phyloP scores from a whole-genome alignment of 2,113 vertebrate genomes.

The Nesoenas mayeri region DNA sequence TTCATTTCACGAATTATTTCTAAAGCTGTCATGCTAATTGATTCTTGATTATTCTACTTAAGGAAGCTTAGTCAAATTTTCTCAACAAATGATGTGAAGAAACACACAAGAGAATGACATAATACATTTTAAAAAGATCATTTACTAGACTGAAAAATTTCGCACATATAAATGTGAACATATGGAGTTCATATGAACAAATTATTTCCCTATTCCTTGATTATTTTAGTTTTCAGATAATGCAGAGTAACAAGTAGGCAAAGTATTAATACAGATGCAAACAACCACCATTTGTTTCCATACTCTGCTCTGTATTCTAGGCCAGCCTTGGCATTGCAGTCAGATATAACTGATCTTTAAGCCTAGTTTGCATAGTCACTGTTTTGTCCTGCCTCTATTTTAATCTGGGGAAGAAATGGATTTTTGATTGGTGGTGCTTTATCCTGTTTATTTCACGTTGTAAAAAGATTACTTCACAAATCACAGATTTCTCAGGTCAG shows the following conservation, averaged over 20 bases:
- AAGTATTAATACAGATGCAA: background rate
- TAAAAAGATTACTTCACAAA: background rate
- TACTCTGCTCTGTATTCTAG: background rate
- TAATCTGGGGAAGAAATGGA: background rate
- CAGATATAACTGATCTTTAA: background rate
- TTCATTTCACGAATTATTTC: background rate
- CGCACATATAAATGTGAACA: background rate
- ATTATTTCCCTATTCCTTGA: background rate
- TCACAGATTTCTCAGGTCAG: background rate
- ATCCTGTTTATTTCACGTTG: background rate
- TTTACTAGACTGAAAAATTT: background rate
- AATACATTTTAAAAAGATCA: background rate
- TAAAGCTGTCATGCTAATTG: background rate
- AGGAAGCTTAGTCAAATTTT: conserved; percentile 5
- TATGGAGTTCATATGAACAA: background rate
- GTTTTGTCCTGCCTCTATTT: background rate
- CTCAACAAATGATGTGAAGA: background rate
- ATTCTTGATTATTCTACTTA: background rate
- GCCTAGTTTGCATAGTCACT: background rate
- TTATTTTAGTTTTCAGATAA: background rate
- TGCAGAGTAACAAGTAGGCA: background rate
- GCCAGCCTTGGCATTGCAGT: background rate
- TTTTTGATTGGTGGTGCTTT: background rate
- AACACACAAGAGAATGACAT: background rate
- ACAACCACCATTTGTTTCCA: background rate